phyloP scores from a whole-genome alignment of 2,113 vertebrate species.

The Hippocampus zosterae region DNA sequence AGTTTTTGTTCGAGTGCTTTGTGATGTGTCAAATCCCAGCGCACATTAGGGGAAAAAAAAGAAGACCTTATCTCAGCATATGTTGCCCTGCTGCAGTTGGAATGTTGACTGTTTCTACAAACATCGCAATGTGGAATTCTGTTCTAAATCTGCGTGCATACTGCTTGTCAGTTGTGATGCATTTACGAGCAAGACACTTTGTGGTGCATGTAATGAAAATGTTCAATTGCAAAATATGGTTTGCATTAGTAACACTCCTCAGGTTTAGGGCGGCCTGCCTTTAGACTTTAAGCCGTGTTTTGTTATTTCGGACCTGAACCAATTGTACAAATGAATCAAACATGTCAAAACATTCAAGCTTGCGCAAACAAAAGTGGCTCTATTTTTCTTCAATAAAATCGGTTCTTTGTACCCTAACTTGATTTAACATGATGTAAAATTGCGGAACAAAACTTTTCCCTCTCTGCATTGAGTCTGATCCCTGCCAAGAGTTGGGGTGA shows the following conservation, averaged over 20 bases:
- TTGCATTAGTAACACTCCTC: constrained; percentile 44
- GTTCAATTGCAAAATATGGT: constrained; percentile 43
- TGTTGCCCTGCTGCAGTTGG: constrained; percentile 25
- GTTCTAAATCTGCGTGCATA: constrained; percentile 56
- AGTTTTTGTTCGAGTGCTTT: constrained; percentile 14
- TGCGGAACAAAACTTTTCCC: constrained; percentile 59
- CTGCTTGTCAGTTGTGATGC: constrained; percentile 49
- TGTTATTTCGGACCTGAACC: constrained; percentile 23
- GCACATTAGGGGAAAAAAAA: constrained; percentile 7
- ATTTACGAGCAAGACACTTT: constrained; percentile 54
- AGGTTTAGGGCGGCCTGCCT: constrained; percentile 6
- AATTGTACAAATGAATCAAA: constrained; percentile 33
- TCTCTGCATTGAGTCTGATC: constrained; percentile 52
- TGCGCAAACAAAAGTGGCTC: constrained; percentile 24
- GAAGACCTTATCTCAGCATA: constrained; percentile 37
- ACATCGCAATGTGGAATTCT: constrained; percentile 70
- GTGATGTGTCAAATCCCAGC: constrained; percentile 17
- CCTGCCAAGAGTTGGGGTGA: constrained; percentile 62
- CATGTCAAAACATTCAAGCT: constrained; percentile 30
- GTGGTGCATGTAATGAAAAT: constrained; percentile 36
- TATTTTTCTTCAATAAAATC: constrained; percentile 41
- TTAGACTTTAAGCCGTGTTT: constrained; percentile 16
- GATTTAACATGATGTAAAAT: constrained; percentile 55
- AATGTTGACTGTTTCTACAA: constrained; percentile 68
- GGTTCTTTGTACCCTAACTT: constrained; percentile 37